A percentile compares a stretch with the other conserved stretches of the same genome.
phyloP scores from a whole-genome alignment of 1,140 invertebrate species.

The Drosophila chauvacae region DNA sequence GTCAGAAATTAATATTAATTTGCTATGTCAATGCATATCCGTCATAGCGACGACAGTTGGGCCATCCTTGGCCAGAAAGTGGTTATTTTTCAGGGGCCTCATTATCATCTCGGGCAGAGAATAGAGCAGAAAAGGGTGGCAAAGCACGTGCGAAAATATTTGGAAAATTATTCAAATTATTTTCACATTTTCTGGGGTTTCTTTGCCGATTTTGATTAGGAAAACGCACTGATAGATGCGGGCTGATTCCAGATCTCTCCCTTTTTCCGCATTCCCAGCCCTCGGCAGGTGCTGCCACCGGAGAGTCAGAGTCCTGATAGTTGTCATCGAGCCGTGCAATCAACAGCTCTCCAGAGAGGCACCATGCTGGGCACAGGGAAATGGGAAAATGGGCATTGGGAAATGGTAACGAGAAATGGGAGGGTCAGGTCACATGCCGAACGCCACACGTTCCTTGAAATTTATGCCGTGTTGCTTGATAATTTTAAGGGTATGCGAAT shows the following conservation, averaged over 20 bases:
- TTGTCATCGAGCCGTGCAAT: slow-evolving; percentile 48
- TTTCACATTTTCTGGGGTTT: slow-evolving; percentile 55
- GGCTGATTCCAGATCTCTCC: slow-evolving; percentile 11
- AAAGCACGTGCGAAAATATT: slow-evolving; percentile 55
- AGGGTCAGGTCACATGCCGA: slow-evolving; percentile 61
- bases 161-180: slow-evolving; percentile 58
- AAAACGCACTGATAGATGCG: slow-evolving; percentile 30
- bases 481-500: not conserved
- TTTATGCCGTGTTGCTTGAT: slow-evolving; percentile 60
- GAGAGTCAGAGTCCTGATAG: slow-evolving; percentile 24
- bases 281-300: slow-evolving; percentile 42
- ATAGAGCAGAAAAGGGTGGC: slow-evolving; percentile 35
- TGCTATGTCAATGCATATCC: slow-evolving; percentile 82
- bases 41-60: slow-evolving; percentile 72
- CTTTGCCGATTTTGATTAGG: slow-evolving; percentile 20
- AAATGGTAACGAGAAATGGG: slow-evolving; percentile 26
- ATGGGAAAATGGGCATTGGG: slow-evolving; percentile 7
- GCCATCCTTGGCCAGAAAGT: slow-evolving; percentile 49
- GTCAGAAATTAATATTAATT: slow-evolving; percentile 85
- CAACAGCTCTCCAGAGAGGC: slow-evolving; percentile 54
- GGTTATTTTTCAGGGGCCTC: slow-evolving; percentile 68
- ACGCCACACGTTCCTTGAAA: slow-evolving; percentile 70
- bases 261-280: not conserved
- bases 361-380: slow-evolving; percentile 43
- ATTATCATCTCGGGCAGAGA: slow-evolving; percentile 51